Base-by-base conservation (phyloP, 1,140 invertebrate species). In the Drosophila kepulauana region DNA sequence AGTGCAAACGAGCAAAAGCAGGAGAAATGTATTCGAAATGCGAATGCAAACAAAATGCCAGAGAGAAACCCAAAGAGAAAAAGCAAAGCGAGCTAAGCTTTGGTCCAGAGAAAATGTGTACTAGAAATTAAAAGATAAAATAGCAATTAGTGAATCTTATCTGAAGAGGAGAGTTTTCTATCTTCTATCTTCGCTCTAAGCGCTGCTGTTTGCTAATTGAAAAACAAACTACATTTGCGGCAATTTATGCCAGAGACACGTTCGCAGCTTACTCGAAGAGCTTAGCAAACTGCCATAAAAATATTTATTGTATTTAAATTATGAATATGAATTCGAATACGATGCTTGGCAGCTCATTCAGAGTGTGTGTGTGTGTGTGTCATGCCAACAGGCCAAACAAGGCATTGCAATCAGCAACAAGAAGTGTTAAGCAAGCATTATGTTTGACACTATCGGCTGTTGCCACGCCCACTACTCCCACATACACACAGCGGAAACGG, bases 341-440 rank as follows among this genome's bases (percentile, higher is more conserved):
- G 20, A 25, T 33, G 6, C 33, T 33, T 8, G 33, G 20, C 3
- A 25, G 20, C 20, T 25, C 75, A n/a, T 76, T 15, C 28, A n/a
- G 6, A n/a, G 20, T 20, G 52, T 51, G 7, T 7, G n/a, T 38
- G 1, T 5, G 35, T 78, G 72, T 78, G 76, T 78, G 71, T 56
- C 72, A 56, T 71, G 75, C 75, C 65, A 46, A 52, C 33, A 62
- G 69, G 62, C 79, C 85, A 88, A 87, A 87, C 82, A 87, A 88
- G 80, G 67, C 62, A 72, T 67, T 88, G 84, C 84, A 88, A 88
- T 88, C 84, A 88, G 73, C 80, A 68, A 54, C 56, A 71, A 71
- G 76, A 81, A 88, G 84, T 88, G 84, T 89, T 88, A 76, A 84
- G 84, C 85, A 89, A 88, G 84, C 81, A 89, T 88, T 88, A 80